Base-by-base conservation (phyloP, 2,113 vertebrate genomes). In the Myotis yumanensis region DNA sequence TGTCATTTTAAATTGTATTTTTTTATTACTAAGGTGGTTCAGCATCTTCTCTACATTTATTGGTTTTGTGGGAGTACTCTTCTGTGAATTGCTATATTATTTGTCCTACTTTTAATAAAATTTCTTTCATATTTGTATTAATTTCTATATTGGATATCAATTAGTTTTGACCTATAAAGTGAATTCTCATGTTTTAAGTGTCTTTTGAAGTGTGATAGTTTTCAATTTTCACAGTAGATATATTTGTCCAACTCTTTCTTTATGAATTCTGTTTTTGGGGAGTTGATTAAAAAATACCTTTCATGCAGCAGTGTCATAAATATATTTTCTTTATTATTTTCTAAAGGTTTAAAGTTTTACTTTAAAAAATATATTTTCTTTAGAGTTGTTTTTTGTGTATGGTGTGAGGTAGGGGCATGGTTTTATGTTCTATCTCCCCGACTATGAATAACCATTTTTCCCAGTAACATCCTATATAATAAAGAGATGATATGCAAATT, bases 1-100 rank as follows among this genome's bases (percentile, higher is more conserved):
- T 83, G 11, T 59, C 68, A 20, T 54, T 91, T 87, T 51, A 35
- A 52, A 69, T 89, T 91, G 23, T 28, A 64, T 79, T 93, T 94
- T 92, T 4, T 3, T 66, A 87, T 76, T 83, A 76, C 12, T 59
- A 43, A 66, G 1, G 5, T 80, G 15, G 9, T 35, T 64, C 46
- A 69, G 2, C 7, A 95, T 72, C 25, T 92, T 35, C 54, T 90
- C 11, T 85, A 43, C 20, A 85, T 87, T 76, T 48, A 72, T 40
- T 91, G n/a, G 3, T 64, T 93, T 82, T 79, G 3, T 17, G 89
- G 35, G 12, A 73, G 68, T 86, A 12, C 7, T 90, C 23, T 89
- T 82, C 37, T 22, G 37, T 64, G n/a, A 90, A 48, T 77, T 77
- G 7, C 9, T 90, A 6, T 71, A 62, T 73, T 16, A 77, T 86